phyloP scores from a whole-genome alignment of 2,113 vertebrate species.

The Nymphicus hollandicus region DNA sequence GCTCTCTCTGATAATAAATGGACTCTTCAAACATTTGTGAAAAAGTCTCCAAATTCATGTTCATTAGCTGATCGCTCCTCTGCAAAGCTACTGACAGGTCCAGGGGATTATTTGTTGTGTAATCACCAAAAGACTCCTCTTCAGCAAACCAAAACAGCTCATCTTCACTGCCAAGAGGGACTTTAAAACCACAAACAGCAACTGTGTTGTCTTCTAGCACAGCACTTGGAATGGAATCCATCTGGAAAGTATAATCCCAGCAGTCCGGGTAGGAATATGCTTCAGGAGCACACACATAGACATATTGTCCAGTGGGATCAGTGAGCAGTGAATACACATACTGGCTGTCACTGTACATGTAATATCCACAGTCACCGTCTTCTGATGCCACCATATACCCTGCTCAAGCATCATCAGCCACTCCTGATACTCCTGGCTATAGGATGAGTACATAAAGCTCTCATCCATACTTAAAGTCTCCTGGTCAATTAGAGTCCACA shows the following conservation, averaged over 20 bases:
- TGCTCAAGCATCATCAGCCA: slow-evolving; percentile 89
- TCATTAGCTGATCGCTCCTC: slow-evolving; percentile 85
- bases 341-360: slow-evolving; percentile 90
- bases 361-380: slow-evolving; percentile 91
- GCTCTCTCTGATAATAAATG: slow-evolving; percentile 77
- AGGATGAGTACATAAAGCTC: slow-evolving; percentile 76
- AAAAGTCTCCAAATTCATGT: slow-evolving; percentile 86
- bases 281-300: slow-evolving; percentile 86
- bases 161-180: slow-evolving; percentile 85
- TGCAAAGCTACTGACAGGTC: slow-evolving; percentile 88
- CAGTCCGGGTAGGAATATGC: slow-evolving; percentile 65
- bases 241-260: slow-evolving; percentile 71
- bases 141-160: slow-evolving; percentile 86
- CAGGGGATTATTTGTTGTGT: slow-evolving; percentile 81
- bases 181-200: slow-evolving; percentile 88
- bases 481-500: slow-evolving; percentile 65
- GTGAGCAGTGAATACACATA: slow-evolving; percentile 93
- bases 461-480: slow-evolving; percentile 71
- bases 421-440: slow-evolving; percentile 86
- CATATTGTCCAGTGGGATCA: slow-evolving; percentile 87
- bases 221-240: slow-evolving; percentile 69
- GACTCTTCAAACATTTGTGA: slow-evolving; percentile 89
- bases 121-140: slow-evolving; percentile 75
- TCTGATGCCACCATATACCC: slow-evolving; percentile 94
- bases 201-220: slow-evolving; percentile 79